Base-by-base conservation (phyloP, 2,888 invertebrate species). In the Ischnus inquisitorius region DNA sequence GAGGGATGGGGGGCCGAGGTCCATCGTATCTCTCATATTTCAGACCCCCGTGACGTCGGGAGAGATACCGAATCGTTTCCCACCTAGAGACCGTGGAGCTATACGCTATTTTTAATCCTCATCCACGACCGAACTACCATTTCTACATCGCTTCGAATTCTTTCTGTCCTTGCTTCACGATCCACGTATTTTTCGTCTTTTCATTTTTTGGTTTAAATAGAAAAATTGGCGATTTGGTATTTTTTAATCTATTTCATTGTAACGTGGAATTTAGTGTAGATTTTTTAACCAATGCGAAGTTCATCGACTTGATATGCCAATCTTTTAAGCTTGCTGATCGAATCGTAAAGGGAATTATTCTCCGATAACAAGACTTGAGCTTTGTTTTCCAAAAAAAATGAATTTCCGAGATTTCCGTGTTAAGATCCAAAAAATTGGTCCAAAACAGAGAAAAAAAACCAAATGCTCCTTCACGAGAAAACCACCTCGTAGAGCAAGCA, bases 1-100 rank as follows among this genome's bases (percentile, higher is more conserved):
- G 79, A 67, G 75, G 71, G 88, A 87, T 86, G 88, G 86, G 88
- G 85, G 89, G 90, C 88, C 90, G 90, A 90, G 90, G 90, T 91
- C 91, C 92, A 91, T 92, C 92, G 92, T 93, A 93, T 93, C 93
- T 92, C 93, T 93, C 93, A 93, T 93, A 93, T 93, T 93, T 93
- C 93, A 93, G 92, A 91, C 90, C 90, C 91, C 92, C 92, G 91
- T 92, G 93, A 93, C 93, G 91, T 93, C 89, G 89, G 88, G 85
- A 89, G 90, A 92, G 93, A 93, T 94, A 94, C 94, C 93, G 91
- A 92, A 93, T 93, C 92, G 91, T 92, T 83, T 92, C 91, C 92
- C 91, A 91, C 91, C 93, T 92, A 92, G 91, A 89, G 88, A 88
- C 86, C 79, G 88, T 78, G 88, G 87, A 88, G 89, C 85, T 77